phyloP scores from a whole-genome alignment of 2,888 invertebrate genomes.

The Mayetiola destructor region DNA sequence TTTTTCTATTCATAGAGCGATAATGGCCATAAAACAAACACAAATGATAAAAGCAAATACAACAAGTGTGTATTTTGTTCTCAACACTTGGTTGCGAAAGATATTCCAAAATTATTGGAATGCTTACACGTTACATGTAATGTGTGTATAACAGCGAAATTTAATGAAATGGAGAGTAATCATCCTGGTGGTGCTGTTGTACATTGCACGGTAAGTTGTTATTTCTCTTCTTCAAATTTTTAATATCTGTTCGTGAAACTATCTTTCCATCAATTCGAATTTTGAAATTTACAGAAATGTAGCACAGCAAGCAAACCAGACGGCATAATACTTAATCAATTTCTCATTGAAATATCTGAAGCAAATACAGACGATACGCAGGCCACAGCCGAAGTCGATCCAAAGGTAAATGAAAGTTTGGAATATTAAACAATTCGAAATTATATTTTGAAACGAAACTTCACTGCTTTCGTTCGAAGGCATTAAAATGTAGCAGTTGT shows the following conservation, averaged over 20 bases:
- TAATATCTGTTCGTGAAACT: background rate
- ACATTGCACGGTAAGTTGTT: slow-evolving; percentile 40
- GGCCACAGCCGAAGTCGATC: slow-evolving; percentile 24
- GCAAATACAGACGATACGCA: slow-evolving; percentile 36
- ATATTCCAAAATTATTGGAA: slow-evolving; percentile 67
- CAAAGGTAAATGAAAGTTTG: slow-evolving; percentile 24
- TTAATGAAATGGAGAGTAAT: slow-evolving; percentile 35
- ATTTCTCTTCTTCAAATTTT: background rate
- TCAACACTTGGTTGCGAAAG: slow-evolving; percentile 39
- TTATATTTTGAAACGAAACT: background rate
- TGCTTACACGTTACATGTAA: slow-evolving; percentile 78
- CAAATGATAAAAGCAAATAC: slow-evolving; percentile 23
- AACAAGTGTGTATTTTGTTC: slow-evolving; percentile 44
- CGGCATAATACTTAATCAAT: slow-evolving; percentile 72
- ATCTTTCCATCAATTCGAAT: slow-evolving; percentile 43
- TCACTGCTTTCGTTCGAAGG: slow-evolving; percentile 17
- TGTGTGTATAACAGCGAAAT: slow-evolving; percentile 54
- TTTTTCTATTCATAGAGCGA: slow-evolving; percentile 15
- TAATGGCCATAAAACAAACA: slow-evolving; percentile 19
- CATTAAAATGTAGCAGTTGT: slow-evolving; percentile 67
- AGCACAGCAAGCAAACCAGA: slow-evolving; percentile 54
- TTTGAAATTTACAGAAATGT: slow-evolving; percentile 40
- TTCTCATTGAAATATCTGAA: slow-evolving; percentile 48
- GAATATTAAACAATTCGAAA: background rate
- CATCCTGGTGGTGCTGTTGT: slow-evolving; percentile 33